These are phyloP conservation scores for Microtus oregoni DNA, from an alignment of 2,113 vertebrate species.

Conservation along the genomic window DNA sequence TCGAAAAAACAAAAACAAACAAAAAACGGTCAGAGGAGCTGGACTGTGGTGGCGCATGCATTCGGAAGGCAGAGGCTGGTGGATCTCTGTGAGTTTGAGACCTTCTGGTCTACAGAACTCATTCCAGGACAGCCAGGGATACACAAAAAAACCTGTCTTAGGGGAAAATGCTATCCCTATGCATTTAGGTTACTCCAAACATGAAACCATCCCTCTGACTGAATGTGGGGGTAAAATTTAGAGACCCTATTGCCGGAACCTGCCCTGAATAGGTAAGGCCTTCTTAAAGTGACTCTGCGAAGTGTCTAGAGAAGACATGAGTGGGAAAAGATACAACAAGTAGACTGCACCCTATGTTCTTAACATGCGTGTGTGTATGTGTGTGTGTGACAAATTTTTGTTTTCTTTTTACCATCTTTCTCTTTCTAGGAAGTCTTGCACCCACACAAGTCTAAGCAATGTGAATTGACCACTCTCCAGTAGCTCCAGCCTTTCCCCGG, in stretches of 20 bases:
- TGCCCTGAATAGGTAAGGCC: background rate
- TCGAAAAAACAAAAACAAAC: too few relatives aligned
- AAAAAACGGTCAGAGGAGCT: background rate
- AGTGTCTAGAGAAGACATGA: background rate
- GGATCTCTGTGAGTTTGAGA: too few relatives aligned
- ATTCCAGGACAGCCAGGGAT: too few relatives aligned
- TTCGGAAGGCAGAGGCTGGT: too few relatives aligned
- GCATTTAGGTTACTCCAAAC: background rate
- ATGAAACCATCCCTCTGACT: background rate
- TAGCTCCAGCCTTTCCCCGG: background rate
- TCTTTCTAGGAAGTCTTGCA: background rate
- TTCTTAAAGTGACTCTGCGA: background rate
- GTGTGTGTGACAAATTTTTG: background rate
- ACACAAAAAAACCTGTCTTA: background rate
- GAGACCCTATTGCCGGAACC: background rate
- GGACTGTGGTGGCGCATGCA: too few relatives aligned
- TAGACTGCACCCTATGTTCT: background rate
- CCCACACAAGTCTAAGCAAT: background rate
- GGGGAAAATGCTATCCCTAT: background rate
- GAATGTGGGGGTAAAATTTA: background rate
- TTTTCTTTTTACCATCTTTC: background rate
- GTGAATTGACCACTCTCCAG: background rate
- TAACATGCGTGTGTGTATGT: background rate
- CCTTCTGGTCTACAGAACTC: too few relatives aligned
- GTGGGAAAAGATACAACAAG: background rate